phyloP scores from a whole-genome alignment of 2,888 invertebrate species.

The Hymenopus coronatus region DNA sequence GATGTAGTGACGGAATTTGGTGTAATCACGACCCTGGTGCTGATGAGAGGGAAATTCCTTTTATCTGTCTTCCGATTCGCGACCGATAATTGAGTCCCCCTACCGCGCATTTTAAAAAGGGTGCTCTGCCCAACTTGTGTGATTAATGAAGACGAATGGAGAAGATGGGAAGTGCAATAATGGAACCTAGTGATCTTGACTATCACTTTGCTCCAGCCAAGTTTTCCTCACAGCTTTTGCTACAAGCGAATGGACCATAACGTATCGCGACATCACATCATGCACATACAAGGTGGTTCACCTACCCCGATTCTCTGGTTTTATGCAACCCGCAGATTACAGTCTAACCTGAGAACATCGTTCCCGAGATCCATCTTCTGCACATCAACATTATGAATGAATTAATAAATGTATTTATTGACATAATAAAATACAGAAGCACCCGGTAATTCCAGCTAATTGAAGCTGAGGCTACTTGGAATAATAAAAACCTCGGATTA shows the following conservation, averaged over 20 bases:
- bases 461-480: no score
- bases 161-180: background rate
- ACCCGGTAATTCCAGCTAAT: no score
- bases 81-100: background rate
- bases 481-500: no score
- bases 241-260: background rate
- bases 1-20: background rate
- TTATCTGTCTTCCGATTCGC: background rate
- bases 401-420: no score
- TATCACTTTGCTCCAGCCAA: background rate
- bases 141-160: background rate
- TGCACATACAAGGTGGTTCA: no score
- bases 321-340: no score
- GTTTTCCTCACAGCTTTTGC: background rate
- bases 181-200: background rate
- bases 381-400: no score
- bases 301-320: no score
- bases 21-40: background rate
- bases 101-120: background rate
- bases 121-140: background rate
- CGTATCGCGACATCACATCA: no score
- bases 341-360: no score
- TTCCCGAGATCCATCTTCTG: no score
- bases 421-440: no score
- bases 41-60: background rate